These are phyloP conservation scores for Corapipo altera DNA, from an alignment of 2,113 vertebrate species.

Conservation along the genomic window DNA sequence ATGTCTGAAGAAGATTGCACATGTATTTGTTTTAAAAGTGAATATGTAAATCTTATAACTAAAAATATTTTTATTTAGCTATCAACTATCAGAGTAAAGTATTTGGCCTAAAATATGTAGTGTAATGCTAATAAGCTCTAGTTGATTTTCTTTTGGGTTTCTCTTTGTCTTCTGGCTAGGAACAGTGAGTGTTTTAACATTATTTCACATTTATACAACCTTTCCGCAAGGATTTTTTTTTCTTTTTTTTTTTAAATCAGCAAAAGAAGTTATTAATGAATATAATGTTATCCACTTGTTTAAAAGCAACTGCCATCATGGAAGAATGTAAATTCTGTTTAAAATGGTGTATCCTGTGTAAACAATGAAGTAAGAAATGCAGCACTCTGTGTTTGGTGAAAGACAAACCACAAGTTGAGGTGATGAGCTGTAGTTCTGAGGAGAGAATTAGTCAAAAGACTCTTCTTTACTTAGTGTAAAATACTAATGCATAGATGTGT, in stretches of 20 bases:
- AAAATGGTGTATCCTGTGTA: not conserved
- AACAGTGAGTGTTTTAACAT: not conserved
- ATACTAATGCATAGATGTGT: not conserved
- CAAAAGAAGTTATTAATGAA: not conserved
- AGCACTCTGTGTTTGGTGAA: not conserved
- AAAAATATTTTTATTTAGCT: not conserved
- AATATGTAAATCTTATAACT: not conserved
- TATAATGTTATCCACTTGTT: not conserved
- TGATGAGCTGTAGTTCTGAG: not conserved
- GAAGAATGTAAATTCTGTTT: not conserved
- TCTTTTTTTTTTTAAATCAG: not conserved
- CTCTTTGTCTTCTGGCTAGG: not conserved
- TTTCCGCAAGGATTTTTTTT: not conserved
- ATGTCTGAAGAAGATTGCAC: not conserved
- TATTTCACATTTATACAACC: not conserved
- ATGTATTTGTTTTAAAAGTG: not conserved
- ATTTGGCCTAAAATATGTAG: not conserved
- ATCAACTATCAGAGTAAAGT: not conserved
- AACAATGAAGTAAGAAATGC: not conserved
- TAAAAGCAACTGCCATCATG: not conserved
- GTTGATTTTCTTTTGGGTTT: not conserved
- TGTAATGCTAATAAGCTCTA: not conserved
- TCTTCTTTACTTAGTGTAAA: not conserved
- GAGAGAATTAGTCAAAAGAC: not conserved
- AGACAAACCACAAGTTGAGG: not conserved